Base-by-base conservation (phyloP, 2,888 invertebrate species). In the Yponomeuta plumbellus region DNA sequence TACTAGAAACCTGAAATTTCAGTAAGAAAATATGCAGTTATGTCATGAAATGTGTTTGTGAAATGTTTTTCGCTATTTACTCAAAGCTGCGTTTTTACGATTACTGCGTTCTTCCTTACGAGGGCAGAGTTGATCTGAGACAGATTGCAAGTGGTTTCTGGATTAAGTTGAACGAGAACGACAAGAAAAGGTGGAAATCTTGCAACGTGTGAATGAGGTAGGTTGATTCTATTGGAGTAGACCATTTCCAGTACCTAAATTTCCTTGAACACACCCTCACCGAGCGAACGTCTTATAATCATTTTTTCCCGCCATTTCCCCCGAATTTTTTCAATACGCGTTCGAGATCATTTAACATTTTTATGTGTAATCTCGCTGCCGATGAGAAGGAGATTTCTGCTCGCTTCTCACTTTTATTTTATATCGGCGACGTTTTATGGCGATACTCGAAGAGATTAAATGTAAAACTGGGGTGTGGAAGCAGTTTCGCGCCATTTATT, bases 301-400 rank as follows among this genome's bases (percentile, higher is more conserved):
- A 84, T 85, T 86, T 86, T 83, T 80, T 74, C 80, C 79, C 76
- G 79, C 78, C 81, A 81, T 85, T 85, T 83, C 84, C 84, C 82
- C 80, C 77, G 79, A 80, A 83, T 86, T 89, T 88, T 91, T 90
- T 88, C 89, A 88, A 89, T 88, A 88, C 85, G 81, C 86, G 87
- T 88, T 89, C 86, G 76, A 83, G 87, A 86, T 85, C 88, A 87
- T 90, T 91, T 88, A 90, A 89, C 90, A 90, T 90, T 90, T 91
- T 91, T 90, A 90, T 90, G 90, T 90, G 88, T 90, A 89, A 90
- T 89, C 87, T 86, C 80, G 84, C 86, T 82, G 75, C 80, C 83
- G 83, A 84, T 86, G 87, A 83, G 84, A 80, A 85, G 83, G 79
- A 82, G 84, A 85, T 86, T 86, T 85, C 85, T 83, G 80, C 81